phyloP scores from a whole-genome alignment of 2,888 invertebrate genomes.

The Oxycera nigricornis region DNA sequence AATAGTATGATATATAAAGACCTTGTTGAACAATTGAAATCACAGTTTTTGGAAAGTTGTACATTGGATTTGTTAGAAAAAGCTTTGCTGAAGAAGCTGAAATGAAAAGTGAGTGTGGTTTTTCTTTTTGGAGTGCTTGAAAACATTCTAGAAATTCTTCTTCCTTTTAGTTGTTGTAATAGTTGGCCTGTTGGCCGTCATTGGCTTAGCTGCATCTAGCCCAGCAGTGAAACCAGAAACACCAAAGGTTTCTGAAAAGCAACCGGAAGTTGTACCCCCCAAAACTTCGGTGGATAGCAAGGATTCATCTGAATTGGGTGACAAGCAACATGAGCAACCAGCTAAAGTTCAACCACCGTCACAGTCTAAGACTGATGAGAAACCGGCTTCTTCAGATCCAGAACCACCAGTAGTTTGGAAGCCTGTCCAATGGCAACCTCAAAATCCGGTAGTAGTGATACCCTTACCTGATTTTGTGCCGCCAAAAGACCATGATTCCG shows the following conservation, averaged over 20 bases:
- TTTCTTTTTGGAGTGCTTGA: not conserved
- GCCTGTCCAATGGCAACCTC: not conserved
- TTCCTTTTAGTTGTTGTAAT: not conserved
- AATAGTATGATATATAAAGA: too few relatives aligned
- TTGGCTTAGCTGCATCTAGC: not conserved
- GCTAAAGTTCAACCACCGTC: not conserved
- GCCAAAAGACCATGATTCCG: too few relatives aligned
- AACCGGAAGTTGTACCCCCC: too few relatives aligned
- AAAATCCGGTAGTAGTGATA: not conserved
- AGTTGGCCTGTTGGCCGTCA: slow-evolving; percentile 4
- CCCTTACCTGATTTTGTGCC: too few relatives aligned
- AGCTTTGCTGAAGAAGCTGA: not conserved
- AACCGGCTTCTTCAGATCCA: not conserved
- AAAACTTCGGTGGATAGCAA: too few relatives aligned
- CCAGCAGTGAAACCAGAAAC: not conserved
- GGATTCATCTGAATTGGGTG: too few relatives aligned
- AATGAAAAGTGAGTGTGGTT: slow-evolving; percentile 7
- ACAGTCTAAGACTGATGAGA: not conserved
- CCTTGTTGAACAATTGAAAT: too few relatives aligned
- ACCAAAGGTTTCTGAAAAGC: too few relatives aligned
- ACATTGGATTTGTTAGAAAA: too few relatives aligned
- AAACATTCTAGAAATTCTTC: not conserved
- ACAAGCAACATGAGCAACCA: not conserved
- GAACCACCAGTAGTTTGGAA: not conserved
- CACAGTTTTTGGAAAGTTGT: too few relatives aligned